Evolutionary conservation across 2,888 invertebrate species (phyloP).

Genomic region (Tholera decimalis): DNA sequence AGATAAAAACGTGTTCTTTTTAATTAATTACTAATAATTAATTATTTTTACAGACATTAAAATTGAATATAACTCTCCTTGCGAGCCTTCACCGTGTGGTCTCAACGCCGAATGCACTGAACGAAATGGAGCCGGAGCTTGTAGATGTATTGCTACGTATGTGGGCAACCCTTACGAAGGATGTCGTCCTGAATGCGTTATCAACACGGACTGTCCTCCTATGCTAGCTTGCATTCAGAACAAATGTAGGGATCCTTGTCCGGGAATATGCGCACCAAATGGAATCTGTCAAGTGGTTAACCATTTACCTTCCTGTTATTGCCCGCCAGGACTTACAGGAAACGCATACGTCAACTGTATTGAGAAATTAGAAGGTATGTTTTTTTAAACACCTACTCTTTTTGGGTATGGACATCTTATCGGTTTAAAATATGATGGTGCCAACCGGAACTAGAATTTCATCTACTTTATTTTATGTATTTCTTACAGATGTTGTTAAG

Average conservation of each 20-base stretch:
- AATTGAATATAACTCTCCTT: constrained; percentile 90
- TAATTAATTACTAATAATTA: not conserved
- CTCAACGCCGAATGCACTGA: constrained; percentile 92
- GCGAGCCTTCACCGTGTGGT: constrained; percentile 94
- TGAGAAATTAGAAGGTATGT: constrained; percentile 82
- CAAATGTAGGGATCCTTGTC: constrained; percentile 95
- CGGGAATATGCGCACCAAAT: constrained; percentile 94
- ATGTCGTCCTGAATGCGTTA: constrained; percentile 95
- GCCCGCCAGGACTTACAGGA: constrained; percentile 93
- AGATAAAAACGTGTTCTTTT: not conserved
- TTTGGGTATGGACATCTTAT: not conserved
- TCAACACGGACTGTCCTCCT: constrained; percentile 95
- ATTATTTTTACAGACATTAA: constrained; percentile 76
- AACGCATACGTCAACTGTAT: constrained; percentile 93
- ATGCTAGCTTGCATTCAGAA: constrained; percentile 94
- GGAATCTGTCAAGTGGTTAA: constrained; percentile 94
- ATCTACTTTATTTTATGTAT: not conserved
- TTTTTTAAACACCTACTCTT: not conserved
- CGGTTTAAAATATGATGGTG: not conserved
- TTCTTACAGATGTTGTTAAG: constrained; percentile 78
- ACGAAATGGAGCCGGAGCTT: constrained; percentile 93
- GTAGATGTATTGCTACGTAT: constrained; percentile 93
- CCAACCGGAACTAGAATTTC: not conserved
- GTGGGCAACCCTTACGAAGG: constrained; percentile 90
- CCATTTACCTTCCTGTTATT: constrained; percentile 94